Percentiles rank a stretch among this genome's conserved stretches.
These are phyloP conservation scores for Coenonympha arcania DNA, from an alignment of 2,888 invertebrate species.

Conservation along the genomic window DNA sequence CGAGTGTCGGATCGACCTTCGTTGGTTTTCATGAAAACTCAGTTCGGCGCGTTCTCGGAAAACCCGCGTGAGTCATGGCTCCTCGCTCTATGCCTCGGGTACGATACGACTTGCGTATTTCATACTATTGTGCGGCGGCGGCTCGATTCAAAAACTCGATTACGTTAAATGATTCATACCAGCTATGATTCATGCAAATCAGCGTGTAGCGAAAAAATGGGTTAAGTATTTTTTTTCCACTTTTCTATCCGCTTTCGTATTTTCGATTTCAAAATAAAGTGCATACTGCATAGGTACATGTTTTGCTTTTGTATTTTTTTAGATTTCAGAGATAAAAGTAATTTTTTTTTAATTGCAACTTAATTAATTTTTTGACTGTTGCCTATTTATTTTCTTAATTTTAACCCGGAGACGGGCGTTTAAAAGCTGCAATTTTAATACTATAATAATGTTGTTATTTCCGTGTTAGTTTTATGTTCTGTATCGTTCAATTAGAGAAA, in stretches of 20 bases:
- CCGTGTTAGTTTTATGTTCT: too few species aligned
- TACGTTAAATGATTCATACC: slow-evolving; percentile 67
- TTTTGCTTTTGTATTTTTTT: too few species aligned
- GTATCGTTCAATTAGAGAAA: too few species aligned
- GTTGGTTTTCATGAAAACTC: slow-evolving; percentile 63
- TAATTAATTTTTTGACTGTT: too few species aligned
- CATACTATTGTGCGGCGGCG: slow-evolving; percentile 65
- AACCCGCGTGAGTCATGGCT: slow-evolving; percentile 69
- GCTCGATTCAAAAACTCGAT: slow-evolving; percentile 72
- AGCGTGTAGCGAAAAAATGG: slow-evolving; percentile 38
- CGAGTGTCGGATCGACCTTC: slow-evolving; percentile 47
- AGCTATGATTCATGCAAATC: slow-evolving; percentile 71
- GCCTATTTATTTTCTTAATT: too few species aligned
- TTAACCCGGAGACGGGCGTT: too few species aligned
- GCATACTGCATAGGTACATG: too few species aligned
- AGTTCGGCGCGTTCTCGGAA: slow-evolving; percentile 64
- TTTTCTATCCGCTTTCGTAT: not conserved
- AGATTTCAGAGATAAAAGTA: too few species aligned
- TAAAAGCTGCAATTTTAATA: too few species aligned
- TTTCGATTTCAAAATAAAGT: too few species aligned
- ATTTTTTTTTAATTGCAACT: too few species aligned
- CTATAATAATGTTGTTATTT: too few species aligned
- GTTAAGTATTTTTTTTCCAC: not conserved
- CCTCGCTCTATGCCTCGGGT: slow-evolving; percentile 59
- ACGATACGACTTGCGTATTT: slow-evolving; percentile 67